Base-by-base conservation (phyloP, 2,797 vertebrate genomes). In the Aeoliscus strigatus region DNA sequence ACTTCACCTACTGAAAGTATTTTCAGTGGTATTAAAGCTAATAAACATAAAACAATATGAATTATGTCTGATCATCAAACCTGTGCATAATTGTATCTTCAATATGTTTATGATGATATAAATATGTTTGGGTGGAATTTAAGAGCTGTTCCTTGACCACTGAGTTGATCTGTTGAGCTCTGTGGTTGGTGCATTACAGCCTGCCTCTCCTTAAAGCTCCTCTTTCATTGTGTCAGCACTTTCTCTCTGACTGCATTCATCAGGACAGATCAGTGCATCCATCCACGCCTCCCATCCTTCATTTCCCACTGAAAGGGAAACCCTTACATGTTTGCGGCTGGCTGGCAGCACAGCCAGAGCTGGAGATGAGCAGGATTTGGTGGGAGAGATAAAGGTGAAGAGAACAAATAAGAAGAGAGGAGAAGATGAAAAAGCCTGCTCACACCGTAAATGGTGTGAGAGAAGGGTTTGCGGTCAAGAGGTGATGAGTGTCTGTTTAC, bases 261-360 rank as follows among this genome's bases (percentile, higher is more conserved):
- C 84, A 85, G 73, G 52, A 66, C 66, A 64, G 79, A 86, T 84
- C 84, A 86, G 87, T 86, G 80, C 77, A 70, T 79, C 71, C 66
- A 67, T 70, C 62, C 58, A 66, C 56, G 72, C 51, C 41, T 58
- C 64, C 57, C 66, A 72, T 77, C 60, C 64, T 58, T 73, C 72
- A 59, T 54, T 57, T 57, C 60, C 47, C 72, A 82, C 81, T 82
- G 70, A 82, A 84, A 81, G 79, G 66, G 79, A 79, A 83, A 73
- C 72, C 79, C 79, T 73, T 71, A 66, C 69, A 75, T 54, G 70
- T 80, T 61, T 71, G 62, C 60, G 74, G 43, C 49, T 60, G 64
- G 67, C 66, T 72, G 43, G 64, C 68, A 76, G 73, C 70, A 59
- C 62, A 78, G 74, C 70, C 74, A 79, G 79, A 70, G 74, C 74